Evolutionary conservation across 2,888 invertebrate species (phyloP), one percentile per base, ranked within the genome.

Genomic region (Altica lythri): DNA sequence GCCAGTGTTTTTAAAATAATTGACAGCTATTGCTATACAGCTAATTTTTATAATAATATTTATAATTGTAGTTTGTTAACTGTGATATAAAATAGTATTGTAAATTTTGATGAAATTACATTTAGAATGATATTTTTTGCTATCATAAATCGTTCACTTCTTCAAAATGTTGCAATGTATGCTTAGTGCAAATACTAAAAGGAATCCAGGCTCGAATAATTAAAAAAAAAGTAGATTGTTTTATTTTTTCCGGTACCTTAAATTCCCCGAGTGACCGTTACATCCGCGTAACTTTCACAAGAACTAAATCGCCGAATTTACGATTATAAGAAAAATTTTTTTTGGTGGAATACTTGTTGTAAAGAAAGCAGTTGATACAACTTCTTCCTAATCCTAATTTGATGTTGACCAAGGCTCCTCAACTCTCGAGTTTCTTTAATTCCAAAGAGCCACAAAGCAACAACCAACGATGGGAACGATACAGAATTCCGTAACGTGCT

Each of bases 341-440:
- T 46, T 42, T n/a, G 37, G 18, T 22, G 32, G 42, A 45, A 53
- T 50, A 47, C 48, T 53, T 40, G 53, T 35, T 19, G 29, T 49
- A 46, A 58, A 60, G 60, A 58, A 61, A 56, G 61, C 52, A 47
- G 59, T 57, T 37, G 52, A 45, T 49, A 50, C 50, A 57, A 55
- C 53, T 56, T 59, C 59, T 61, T 61, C 61, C 59, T 61, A 59
- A 61, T 59, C 59, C 46, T 56, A 59, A 46, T 51, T 44, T 35
- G 27, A 18, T 38, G 44, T 46, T 34, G 46, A 14, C 42, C 45
- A 13, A 34, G 44, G 18, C 18, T 14, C 35, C 22, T 14, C 35
- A 38, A 51, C 16, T 29, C 44, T 10, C 27, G 19, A 44, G 27
- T 37, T 47, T 47, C 46, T 46, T 19, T 13, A 35, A 47, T 47